phyloP scores from a whole-genome alignment of 2,888 invertebrate genomes.

The Crioceris asparagi region DNA sequence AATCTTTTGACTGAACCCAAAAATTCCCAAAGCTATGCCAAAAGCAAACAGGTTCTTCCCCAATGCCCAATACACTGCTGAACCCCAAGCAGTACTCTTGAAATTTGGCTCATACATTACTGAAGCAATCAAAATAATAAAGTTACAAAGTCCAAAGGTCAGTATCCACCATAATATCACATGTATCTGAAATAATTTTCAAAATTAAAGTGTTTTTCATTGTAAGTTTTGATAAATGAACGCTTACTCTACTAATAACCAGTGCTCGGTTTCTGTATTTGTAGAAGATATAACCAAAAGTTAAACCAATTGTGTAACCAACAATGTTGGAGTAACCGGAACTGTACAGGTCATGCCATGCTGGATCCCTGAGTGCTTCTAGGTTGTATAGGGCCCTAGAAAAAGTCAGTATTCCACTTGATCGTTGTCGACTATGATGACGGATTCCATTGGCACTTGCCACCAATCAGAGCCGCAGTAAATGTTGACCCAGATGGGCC shows the following conservation, averaged over 20 bases:
- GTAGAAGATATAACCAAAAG: conserved; percentile 25
- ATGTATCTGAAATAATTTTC: conserved; percentile 20
- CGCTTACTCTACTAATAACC: conserved; percentile 18
- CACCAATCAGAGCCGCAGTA: no score
- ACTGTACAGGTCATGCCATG: conserved; percentile 23
- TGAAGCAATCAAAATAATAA: conserved; percentile 20
- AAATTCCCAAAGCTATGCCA: conserved; percentile 27
- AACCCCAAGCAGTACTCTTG: conserved; percentile 30
- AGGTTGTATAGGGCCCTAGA: conserved; percentile 22
- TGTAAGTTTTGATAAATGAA: no score
- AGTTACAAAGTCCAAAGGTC: conserved; percentile 23
- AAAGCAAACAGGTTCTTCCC: conserved; percentile 36
- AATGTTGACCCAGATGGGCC: no score
- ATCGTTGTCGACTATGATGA: no score
- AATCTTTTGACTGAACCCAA: conserved; percentile 22
- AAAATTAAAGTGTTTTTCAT: no score
- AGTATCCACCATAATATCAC: conserved; percentile 26
- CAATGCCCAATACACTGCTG: conserved; percentile 36
- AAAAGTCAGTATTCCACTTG: no score
- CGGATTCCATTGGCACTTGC: no score
- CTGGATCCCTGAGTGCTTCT: conserved; percentile 13
- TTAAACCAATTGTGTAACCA: conserved; percentile 23
- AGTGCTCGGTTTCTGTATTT: conserved; percentile 15
- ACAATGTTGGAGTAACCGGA: conserved; percentile 24
- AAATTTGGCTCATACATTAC: conserved; percentile 30